phyloP scores from a whole-genome alignment of 92 coral and sea anemone species.

The Zoanthus sansibaricus region DNA sequence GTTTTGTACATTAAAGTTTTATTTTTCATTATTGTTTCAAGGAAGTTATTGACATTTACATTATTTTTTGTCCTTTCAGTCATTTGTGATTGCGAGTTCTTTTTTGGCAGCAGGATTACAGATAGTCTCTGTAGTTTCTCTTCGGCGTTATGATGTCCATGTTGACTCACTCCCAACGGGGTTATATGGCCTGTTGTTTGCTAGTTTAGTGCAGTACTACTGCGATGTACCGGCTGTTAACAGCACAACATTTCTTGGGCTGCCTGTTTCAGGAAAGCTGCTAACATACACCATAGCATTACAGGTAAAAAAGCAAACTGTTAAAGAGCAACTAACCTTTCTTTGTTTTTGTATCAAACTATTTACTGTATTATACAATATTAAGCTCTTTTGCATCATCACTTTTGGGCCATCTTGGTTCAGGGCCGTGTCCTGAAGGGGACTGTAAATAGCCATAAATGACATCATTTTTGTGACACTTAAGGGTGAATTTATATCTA shows the following conservation, averaged over 20 bases:
- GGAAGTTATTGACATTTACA: not conserved
- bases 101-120: constrained; percentile 92
- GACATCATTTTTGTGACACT: too few relatives aligned
- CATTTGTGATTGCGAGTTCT: constrained; percentile 81
- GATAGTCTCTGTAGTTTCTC: constrained; percentile 63
- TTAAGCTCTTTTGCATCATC: too few relatives aligned
- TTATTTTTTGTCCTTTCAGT: constrained; percentile 56
- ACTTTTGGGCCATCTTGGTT: too few relatives aligned
- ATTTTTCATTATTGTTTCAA: not conserved
- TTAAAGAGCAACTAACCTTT: too few relatives aligned
- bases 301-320: constrained; percentile 67
- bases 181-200: constrained; percentile 88
- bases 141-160: constrained; percentile 67
- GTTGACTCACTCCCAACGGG: constrained; percentile 83
- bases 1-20: too few relatives aligned
- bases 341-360: too few relatives aligned
- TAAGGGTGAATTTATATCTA: too few relatives aligned
- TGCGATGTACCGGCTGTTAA: constrained; percentile 76
- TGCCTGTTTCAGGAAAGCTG: constrained; percentile 88
- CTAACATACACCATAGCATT: constrained; percentile 85
- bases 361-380: too few relatives aligned
- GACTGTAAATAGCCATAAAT: too few relatives aligned
- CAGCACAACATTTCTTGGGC: constrained; percentile 69
- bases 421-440: too few relatives aligned
- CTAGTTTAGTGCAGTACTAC: constrained; percentile 83